Percentiles rank a stretch among this genome's conserved stretches.
These are phyloP conservation scores for Nicator chloris DNA, from an alignment of 2,113 vertebrate species.

Conservation along the genomic window DNA sequence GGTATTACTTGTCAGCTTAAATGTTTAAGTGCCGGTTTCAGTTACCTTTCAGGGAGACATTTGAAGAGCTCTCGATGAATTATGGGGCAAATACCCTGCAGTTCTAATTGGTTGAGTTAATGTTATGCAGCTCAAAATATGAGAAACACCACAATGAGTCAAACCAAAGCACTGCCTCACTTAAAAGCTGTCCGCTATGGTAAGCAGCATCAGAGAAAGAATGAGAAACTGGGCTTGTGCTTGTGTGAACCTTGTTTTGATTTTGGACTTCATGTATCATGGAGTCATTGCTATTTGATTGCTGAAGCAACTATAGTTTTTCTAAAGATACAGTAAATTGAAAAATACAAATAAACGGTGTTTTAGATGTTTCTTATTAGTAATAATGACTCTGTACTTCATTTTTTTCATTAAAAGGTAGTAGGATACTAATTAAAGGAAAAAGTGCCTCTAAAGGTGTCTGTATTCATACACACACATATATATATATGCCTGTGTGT, in stretches of 20 bases:
- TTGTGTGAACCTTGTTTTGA: not conserved
- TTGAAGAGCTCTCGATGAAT: not conserved
- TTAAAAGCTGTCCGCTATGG: accelerated
- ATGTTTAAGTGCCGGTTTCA: not conserved
- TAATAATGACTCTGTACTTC: not conserved
- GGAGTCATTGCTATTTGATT: not conserved
- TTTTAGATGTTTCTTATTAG: not conserved
- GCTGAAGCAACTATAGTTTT: not conserved
- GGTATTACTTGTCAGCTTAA: not conserved
- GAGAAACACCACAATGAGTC: not conserved
- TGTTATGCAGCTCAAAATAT: not conserved
- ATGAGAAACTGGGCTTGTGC: not conserved
- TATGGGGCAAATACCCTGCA: not conserved
- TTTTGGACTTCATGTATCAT: not conserved
- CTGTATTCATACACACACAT: not conserved
- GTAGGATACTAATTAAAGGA: not conserved
- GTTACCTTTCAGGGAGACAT: not conserved
- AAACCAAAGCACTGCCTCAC: not conserved
- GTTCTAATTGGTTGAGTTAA: not conserved
- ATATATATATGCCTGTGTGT: accelerated
- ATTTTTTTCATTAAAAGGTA: not conserved
- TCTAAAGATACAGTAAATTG: not conserved
- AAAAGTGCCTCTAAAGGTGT: not conserved
- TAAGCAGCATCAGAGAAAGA: not conserved
- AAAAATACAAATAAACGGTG: not conserved